Percentiles rank a stretch among this genome's conserved stretches.
phyloP scores from a whole-genome alignment of 92 coral and sea anemone genomes.

The Bergia sp. region DNA sequence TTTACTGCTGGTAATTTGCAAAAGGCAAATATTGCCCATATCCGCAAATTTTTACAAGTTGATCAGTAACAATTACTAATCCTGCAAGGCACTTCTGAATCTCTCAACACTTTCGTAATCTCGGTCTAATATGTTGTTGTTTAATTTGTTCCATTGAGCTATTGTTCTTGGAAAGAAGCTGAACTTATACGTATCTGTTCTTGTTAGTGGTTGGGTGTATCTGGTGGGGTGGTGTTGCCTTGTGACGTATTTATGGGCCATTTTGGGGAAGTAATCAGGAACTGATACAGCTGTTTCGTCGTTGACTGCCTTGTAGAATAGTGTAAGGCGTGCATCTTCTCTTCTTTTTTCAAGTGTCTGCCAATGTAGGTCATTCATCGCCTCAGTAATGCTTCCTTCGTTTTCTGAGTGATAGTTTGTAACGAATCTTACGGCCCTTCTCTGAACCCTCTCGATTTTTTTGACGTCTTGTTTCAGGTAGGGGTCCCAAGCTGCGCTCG shows the following conservation, averaged over 20 bases:
- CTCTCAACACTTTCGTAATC: neutral
- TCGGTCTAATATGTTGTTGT: neutral
- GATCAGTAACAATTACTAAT: neutral
- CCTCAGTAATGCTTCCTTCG: neutral
- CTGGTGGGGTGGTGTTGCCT: neutral
- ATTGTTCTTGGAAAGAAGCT: too few relatives aligned
- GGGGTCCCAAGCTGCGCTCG: neutral
- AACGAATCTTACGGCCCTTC: neutral
- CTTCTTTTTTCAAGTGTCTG: neutral
- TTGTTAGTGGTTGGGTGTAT: neutral
- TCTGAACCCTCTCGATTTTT: neutral
- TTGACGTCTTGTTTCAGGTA: neutral
- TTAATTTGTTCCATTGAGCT: neutral
- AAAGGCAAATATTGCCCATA: neutral
- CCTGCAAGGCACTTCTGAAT: neutral
- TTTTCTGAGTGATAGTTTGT: neutral
- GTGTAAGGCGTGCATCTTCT: neutral
- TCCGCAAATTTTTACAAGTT: neutral
- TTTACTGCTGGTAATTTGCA: neutral
- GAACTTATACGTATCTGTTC: neutral
- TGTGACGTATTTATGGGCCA: neutral
- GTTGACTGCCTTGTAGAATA: neutral
- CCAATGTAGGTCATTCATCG: neutral
- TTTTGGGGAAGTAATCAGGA: neutral
- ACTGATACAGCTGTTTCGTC: neutral